These are phyloP conservation scores for Euclidia mi DNA, from an alignment of 2,888 invertebrate genomes.

Conservation along the genomic window DNA sequence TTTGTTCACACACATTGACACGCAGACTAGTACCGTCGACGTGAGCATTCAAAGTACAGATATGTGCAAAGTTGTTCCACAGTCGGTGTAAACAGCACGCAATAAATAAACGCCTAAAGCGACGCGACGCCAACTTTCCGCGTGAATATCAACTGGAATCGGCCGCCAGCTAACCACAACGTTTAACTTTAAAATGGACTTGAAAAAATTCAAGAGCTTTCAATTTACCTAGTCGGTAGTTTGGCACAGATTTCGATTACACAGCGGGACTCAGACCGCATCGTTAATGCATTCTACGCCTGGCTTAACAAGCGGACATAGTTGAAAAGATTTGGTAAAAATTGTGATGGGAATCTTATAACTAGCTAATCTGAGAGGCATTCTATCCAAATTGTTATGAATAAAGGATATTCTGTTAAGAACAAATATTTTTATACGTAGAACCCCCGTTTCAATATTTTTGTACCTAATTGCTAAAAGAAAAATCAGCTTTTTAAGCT, in stretches of 20 bases:
- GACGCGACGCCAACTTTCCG: constrained; percentile 5
- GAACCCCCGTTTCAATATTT: too few species aligned
- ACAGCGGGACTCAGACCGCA: constrained; percentile 4
- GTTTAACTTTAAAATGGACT: background rate
- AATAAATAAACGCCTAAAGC: background rate
- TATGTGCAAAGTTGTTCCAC: background rate
- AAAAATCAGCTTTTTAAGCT: too few species aligned
- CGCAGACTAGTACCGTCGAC: background rate
- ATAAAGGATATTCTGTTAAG: too few species aligned
- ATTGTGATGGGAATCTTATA: too few species aligned
- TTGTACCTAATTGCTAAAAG: too few species aligned
- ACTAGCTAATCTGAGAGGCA: too few species aligned
- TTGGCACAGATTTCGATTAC: constrained; percentile 9
- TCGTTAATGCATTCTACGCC: too few species aligned
- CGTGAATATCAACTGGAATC: background rate
- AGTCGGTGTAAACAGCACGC: background rate
- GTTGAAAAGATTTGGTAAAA: too few species aligned
- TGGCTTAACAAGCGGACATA: too few species aligned
- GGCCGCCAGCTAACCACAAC: background rate
- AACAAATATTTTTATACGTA: too few species aligned
- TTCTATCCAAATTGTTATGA: too few species aligned
- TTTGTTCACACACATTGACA: background rate
- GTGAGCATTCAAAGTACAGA: background rate
- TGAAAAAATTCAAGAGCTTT: background rate
- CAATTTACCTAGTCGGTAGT: background rate